Conservation (phyloP, 2,888 invertebrate genomes). For the Mesochorus sp. region DNA sequence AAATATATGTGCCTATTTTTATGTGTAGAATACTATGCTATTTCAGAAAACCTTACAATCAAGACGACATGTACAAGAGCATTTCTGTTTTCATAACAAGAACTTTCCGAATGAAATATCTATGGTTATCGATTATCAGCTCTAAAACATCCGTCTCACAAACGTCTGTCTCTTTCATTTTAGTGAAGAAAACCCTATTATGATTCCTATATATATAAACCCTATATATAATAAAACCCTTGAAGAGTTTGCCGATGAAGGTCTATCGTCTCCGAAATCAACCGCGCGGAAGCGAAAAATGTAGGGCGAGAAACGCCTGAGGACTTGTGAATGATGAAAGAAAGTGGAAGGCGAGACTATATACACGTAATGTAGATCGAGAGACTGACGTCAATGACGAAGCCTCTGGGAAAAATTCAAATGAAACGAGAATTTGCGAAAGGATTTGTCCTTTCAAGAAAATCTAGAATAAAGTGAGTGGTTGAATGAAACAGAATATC, state of each 20-base stretch:
- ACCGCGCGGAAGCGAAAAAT: conserved; percentile 1
- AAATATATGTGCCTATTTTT: background rate
- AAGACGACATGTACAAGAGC: conserved; percentile 16
- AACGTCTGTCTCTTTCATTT: background rate
- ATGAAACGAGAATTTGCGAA: background rate
- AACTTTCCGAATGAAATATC: conserved; percentile 10
- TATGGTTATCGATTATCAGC: conserved; percentile 25
- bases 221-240: background rate
- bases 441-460: too few relatives aligned
- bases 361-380: background rate
- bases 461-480: background rate
- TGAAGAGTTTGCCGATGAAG: conserved; percentile 1
- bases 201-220: background rate
- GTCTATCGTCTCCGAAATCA: background rate
- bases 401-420: conserved; percentile 1
- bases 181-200: background rate
- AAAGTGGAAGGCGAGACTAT: background rate
- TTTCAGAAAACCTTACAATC: conserved; percentile 1
- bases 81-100: background rate
- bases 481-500: background rate
- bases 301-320: conserved; percentile 2
- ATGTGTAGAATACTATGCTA: background rate
- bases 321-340: background rate
- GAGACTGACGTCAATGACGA: background rate
- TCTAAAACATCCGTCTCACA: background rate